These are phyloP conservation scores for Ectemnius cavifrons DNA, from an alignment of 2,888 invertebrate species.

Conservation along the genomic window DNA sequence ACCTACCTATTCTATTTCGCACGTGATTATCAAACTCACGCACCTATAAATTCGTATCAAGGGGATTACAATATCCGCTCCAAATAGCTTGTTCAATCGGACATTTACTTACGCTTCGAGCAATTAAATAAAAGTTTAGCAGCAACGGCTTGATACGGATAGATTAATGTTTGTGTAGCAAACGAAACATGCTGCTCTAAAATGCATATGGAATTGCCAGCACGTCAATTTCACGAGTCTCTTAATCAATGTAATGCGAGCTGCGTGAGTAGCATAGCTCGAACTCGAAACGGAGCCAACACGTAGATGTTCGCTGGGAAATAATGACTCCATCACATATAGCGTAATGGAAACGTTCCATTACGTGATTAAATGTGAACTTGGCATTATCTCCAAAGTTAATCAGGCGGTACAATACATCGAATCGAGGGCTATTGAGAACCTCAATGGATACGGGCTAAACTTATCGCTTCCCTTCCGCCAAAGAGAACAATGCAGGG, in stretches of 20 bases:
- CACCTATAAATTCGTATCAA: slow-evolving; percentile 42
- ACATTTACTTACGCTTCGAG: neutral
- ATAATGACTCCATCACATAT: neutral
- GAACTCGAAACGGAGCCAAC: slow-evolving; percentile 4
- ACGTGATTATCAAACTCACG: slow-evolving; percentile 31
- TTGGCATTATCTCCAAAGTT: neutral
- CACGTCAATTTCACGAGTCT: no score
- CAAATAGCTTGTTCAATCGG: slow-evolving; percentile 12
- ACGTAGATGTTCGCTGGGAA: slow-evolving; percentile 1
- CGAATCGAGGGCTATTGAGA: no score
- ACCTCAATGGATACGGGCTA: no score
- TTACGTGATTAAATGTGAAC: slow-evolving; percentile 6
- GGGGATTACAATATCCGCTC: slow-evolving; percentile 25
- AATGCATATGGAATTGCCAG: no score
- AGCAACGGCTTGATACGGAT: no score
- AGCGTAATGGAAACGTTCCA: neutral
- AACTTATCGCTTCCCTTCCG: no score
- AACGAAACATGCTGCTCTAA: neutral
- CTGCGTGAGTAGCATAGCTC: slow-evolving; percentile 19
- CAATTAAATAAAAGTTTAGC: no score
- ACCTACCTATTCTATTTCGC: slow-evolving; percentile 18
- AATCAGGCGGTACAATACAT: no score
- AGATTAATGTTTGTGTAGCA: no score
- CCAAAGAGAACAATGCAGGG: no score
- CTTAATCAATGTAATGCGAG: slow-evolving; percentile 35